These are phyloP conservation scores for Brachionus manjavacas DNA, from an alignment of 1,140 invertebrate species.

Conservation along the genomic window DNA sequence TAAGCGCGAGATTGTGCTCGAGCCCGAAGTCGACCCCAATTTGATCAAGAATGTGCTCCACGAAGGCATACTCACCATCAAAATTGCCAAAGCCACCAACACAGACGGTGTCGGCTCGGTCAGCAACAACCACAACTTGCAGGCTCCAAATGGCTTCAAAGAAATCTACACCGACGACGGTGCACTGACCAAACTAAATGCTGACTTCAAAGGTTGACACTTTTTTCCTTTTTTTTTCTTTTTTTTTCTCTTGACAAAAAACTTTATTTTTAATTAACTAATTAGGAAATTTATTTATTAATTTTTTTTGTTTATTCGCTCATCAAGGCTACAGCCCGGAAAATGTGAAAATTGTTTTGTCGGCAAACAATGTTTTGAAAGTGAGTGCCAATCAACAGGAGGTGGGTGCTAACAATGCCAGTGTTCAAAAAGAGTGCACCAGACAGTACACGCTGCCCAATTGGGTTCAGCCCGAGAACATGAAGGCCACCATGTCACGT, in stretches of 20 bases:
- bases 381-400: neutral
- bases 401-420: neutral
- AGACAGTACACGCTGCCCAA: constrained; percentile 20
- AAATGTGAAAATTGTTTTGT: constrained; percentile 38
- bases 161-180: constrained; percentile 7
- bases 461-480: constrained; percentile 30
- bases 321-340: neutral
- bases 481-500: constrained; percentile 33
- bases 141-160: neutral
- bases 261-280: too few relatives aligned
- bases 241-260: too few relatives aligned
- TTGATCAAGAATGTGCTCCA: constrained; percentile 27
- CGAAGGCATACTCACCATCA: constrained; percentile 27
- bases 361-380: constrained; percentile 14
- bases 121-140: neutral
- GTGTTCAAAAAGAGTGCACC: neutral
- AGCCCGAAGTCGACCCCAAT: constrained; percentile 8
- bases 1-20: constrained; percentile 23
- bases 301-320: neutral
- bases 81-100: constrained; percentile 10
- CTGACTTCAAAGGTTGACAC: neutral
- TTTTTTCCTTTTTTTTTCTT: neutral
- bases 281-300: too few relatives aligned
- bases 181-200: neutral
- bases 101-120: neutral